These are phyloP conservation scores for Synodontis membranacea DNA, from an alignment of 2,113 vertebrate genomes.

Conservation along the genomic window DNA sequence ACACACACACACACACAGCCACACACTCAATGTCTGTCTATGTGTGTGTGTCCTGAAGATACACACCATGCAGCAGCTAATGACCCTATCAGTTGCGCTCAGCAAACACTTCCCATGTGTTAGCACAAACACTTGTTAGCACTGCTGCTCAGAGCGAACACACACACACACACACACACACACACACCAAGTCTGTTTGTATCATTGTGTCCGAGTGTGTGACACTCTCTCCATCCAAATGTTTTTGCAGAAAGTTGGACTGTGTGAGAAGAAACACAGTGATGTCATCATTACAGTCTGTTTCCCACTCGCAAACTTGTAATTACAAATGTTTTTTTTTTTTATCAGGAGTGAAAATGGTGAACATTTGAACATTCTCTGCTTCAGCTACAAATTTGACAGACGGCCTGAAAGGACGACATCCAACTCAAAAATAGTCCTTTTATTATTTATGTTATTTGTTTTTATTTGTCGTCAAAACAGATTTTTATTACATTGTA, in stretches of 20 bases:
- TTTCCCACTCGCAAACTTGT: neutral
- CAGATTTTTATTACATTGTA: neutral
- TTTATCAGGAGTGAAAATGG: neutral
- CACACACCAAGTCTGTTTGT: neutral
- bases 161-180: slow-evolving; percentile 20
- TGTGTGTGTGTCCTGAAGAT: slow-evolving; percentile 20
- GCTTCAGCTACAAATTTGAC: neutral
- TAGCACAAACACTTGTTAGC: slow-evolving; percentile 32
- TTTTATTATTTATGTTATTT: neutral
- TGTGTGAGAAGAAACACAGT: neutral
- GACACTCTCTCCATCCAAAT: neutral
- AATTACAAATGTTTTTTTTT: neutral
- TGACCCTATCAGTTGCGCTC: slow-evolving; percentile 30
- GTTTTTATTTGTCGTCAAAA: neutral
- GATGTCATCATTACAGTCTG: neutral
- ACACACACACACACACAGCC: too few relatives aligned
- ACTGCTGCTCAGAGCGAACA: slow-evolving; percentile 7
- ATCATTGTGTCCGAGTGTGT: neutral
- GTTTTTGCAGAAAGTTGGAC: neutral
- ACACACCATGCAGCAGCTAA: slow-evolving; percentile 22
- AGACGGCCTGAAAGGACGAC: neutral
- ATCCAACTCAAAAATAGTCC: too few relatives aligned
- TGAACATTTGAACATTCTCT: neutral
- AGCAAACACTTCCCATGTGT: slow-evolving; percentile 41
- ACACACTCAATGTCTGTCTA: too few relatives aligned